Percentiles rank a stretch among this genome's conserved stretches.
Conservation (phyloP, 2,888 invertebrate genomes). For the Phrixothrix hirtus region DNA sequence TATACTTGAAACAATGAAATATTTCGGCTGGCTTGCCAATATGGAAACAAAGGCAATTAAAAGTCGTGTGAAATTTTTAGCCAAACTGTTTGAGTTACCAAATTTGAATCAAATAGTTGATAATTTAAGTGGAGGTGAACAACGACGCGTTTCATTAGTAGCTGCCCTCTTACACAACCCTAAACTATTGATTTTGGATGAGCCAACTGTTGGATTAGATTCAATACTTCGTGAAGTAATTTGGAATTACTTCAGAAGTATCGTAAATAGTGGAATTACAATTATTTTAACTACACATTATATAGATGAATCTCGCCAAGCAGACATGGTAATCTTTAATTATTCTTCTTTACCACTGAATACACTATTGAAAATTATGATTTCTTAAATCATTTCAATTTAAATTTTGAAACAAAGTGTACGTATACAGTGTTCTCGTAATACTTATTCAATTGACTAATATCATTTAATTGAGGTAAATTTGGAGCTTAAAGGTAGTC, state of each 20-base stretch:
- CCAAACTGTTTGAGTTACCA: constrained; percentile 1
- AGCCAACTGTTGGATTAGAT: constrained; percentile 93
- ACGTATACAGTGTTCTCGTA: too few species aligned
- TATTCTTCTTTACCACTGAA: too few species aligned
- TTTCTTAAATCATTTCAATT: too few species aligned
- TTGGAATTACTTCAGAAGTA: constrained; percentile 62
- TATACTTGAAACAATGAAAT: constrained; percentile 5
- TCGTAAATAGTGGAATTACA: constrained; percentile 70
- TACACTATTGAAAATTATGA: too few species aligned
- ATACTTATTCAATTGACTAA: too few species aligned
- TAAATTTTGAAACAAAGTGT: too few species aligned
- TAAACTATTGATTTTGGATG: constrained; percentile 85
- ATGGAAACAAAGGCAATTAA: not conserved
- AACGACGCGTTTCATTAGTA: constrained; percentile 85
- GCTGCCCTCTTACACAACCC: constrained; percentile 88
- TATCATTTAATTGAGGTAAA: too few species aligned
- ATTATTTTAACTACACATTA: constrained; percentile 94
- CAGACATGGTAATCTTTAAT: constrained; percentile 76
- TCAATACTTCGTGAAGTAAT: constrained; percentile 80
- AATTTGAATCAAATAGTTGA: constrained; percentile 59
- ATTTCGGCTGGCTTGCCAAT: not conserved
- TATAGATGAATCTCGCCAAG: constrained; percentile 87
- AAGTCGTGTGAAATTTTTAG: not conserved
- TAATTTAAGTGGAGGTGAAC: constrained; percentile 86
- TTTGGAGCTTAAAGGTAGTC: too few species aligned